These are phyloP conservation scores for Berghia stephanieae DNA, from an alignment of 1,140 invertebrate genomes.

Conservation along the genomic window DNA sequence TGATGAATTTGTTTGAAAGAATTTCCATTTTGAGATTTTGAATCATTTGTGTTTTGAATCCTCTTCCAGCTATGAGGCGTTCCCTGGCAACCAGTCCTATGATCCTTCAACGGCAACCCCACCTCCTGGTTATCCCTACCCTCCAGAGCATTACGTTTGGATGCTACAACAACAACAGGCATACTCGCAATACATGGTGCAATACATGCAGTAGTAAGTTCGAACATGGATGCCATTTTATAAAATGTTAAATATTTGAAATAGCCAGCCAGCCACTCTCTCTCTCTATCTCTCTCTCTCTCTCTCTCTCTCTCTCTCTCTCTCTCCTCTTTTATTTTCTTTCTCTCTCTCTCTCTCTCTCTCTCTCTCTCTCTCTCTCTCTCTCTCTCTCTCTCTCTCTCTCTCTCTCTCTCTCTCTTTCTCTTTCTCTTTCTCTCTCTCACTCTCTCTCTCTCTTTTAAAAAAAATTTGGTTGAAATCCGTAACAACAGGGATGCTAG, in stretches of 20 bases:
- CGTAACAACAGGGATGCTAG: not conserved
- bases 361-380: not conserved
- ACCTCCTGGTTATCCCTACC: no score
- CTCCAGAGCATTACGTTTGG: constrained; percentile 73
- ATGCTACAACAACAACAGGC: constrained; percentile 77
- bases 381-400: constrained; percentile 4
- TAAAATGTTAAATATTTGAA: no score
- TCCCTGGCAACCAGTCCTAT: no score
- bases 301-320: not conserved
- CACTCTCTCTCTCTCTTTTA: not conserved
- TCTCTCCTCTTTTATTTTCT: not conserved
- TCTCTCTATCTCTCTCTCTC: not conserved
- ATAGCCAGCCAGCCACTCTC: no score
- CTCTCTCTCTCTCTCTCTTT: constrained; percentile 13
- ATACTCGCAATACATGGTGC: constrained; percentile 84
- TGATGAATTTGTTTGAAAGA: no score
- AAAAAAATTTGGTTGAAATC: not conserved
- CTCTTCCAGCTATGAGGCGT: no score
- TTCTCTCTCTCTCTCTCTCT: not conserved
- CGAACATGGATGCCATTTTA: no score
- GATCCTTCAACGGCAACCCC: no score
- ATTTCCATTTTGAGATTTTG: no score
- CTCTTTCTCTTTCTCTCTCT: no score
- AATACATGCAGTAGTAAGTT: constrained; percentile 78
- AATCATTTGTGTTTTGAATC: no score